phyloP scores from a whole-genome alignment of 2,888 invertebrate species.

The Caenorhabditis afra region DNA sequence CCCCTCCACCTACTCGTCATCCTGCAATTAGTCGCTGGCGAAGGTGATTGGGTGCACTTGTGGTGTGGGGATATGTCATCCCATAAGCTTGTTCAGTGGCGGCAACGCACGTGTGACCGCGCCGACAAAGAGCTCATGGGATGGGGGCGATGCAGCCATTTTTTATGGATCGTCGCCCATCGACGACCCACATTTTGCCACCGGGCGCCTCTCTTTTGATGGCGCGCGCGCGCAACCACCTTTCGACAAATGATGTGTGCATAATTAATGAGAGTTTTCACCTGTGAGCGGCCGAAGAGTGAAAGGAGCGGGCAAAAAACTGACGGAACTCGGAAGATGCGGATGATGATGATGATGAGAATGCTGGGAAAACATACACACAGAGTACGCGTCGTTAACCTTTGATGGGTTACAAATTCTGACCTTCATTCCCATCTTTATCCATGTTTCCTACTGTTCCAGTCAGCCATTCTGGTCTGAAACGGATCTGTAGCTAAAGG shows the following conservation, averaged over 20 bases:
- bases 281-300: slow-evolving; percentile 7
- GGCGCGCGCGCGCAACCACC: slow-evolving; percentile 42
- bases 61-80: slow-evolving; percentile 5
- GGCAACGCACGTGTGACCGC: slow-evolving; percentile 15
- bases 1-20: slow-evolving; percentile 1
- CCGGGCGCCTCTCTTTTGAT: slow-evolving; percentile 20
- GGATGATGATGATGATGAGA: slow-evolving; percentile 13
- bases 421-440: slow-evolving; percentile 35
- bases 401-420: slow-evolving; percentile 16
- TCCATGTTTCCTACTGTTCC: too few relatives aligned
- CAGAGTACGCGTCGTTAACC: slow-evolving; percentile 28
- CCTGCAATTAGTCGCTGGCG: slow-evolving; percentile 10
- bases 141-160: slow-evolving; percentile 27
- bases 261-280: slow-evolving; percentile 58
- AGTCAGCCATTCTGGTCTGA: too few relatives aligned
- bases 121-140: slow-evolving; percentile 50
- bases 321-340: neutral
- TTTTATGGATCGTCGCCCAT: slow-evolving; percentile 27
- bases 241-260: slow-evolving; percentile 63
- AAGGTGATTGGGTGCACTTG: too few relatives aligned
- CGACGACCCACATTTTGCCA: slow-evolving; percentile 39
- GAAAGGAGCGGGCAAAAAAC: slow-evolving; percentile 10
- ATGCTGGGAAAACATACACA: slow-evolving; percentile 41
- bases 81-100: slow-evolving; percentile 43
- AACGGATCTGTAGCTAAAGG: too few relatives aligned